Evolutionary conservation across 1,140 invertebrate species (phyloP).

Genomic region (Aphaenogaster rudis): DNA sequence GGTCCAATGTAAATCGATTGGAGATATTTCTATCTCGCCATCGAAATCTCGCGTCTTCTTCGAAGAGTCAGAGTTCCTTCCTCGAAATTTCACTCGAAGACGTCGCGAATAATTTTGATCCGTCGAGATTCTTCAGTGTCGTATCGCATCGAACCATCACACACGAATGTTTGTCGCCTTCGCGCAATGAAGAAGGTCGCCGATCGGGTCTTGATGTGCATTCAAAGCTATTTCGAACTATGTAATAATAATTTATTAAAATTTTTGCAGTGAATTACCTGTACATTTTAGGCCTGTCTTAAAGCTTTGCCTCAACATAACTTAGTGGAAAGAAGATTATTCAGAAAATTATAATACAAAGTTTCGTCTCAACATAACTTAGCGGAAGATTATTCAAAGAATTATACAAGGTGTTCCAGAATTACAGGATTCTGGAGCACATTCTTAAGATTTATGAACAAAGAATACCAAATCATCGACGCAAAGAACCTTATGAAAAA

Average conservation of each 20-base stretch:
- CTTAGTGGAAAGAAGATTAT: background rate
- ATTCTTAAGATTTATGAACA: background rate
- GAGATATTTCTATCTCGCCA: slow-evolving; percentile 31
- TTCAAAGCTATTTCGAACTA: background rate
- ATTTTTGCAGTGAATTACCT: slow-evolving; percentile 16
- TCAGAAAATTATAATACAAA: background rate
- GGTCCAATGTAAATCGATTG: background rate
- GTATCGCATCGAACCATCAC: slow-evolving; percentile 66
- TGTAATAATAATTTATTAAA: background rate
- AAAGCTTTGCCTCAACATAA: too few species aligned
- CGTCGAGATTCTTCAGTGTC: slow-evolving; percentile 25
- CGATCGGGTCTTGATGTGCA: slow-evolving; percentile 9
- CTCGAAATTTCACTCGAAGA: background rate
- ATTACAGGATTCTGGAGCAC: background rate
- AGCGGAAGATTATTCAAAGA: background rate
- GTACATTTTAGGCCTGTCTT: background rate
- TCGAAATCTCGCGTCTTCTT: background rate
- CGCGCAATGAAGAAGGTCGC: background rate
- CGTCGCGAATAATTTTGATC: slow-evolving; percentile 25
- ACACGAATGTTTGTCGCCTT: slow-evolving; percentile 34
- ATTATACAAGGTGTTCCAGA: background rate
- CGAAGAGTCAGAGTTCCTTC: background rate
- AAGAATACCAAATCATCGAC: background rate
- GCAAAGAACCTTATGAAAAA: background rate
- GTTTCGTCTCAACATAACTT: background rate